Evolutionary conservation across 2,797 vertebrate species (phyloP).

Genomic region (Tiaroga cobitis): DNA sequence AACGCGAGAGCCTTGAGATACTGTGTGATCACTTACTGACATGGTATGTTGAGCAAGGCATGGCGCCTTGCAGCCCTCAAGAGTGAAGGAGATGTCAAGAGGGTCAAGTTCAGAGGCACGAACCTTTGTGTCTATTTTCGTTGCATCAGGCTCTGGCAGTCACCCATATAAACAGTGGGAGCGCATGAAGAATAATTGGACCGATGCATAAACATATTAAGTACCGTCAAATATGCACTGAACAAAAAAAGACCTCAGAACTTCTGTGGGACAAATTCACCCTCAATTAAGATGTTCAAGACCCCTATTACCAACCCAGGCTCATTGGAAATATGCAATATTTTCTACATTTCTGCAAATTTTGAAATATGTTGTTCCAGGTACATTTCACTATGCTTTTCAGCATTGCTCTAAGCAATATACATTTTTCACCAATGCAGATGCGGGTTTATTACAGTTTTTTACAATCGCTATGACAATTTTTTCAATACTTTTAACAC

Average conservation of each 20-base stretch:
- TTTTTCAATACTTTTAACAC: no score
- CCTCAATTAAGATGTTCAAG: background rate
- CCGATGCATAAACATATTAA: conserved; percentile 22
- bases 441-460: background rate
- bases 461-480: no score
- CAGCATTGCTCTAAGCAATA: background rate
- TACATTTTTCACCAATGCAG: background rate
- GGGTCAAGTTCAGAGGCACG: conserved; percentile 41
- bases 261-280: background rate
- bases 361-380: background rate
- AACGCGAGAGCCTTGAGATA: conserved; percentile 21
- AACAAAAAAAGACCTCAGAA: background rate
- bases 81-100: conserved; percentile 21
- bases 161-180: conserved; percentile 5
- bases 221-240: background rate
- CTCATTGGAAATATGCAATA: background rate
- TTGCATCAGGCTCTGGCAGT: conserved; percentile 13
- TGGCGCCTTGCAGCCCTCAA: conserved; percentile 41
- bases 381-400: background rate
- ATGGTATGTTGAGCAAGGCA: conserved; percentile 36
- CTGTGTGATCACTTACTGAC: conserved; percentile 13
- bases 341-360: background rate
- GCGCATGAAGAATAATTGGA: background rate
- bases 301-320: background rate
- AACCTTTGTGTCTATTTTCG: conserved; percentile 20